phyloP scores from a whole-genome alignment of 2,113 vertebrate genomes.

The Pelusios castaneus region DNA sequence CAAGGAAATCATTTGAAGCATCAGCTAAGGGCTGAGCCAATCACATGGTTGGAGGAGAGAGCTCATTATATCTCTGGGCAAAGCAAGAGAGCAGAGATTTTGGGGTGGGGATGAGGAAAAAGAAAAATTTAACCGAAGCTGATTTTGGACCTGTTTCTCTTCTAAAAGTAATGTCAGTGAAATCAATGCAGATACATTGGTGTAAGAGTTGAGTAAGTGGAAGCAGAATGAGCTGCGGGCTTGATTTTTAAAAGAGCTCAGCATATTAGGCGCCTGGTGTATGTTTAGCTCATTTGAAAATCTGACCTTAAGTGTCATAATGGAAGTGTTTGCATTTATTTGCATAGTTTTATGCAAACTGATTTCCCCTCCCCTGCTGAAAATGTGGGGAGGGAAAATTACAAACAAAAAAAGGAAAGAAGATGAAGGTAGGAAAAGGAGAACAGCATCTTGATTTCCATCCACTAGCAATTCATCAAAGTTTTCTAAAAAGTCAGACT shows the following conservation, averaged over 20 bases:
- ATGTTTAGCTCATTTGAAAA: neutral
- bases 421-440: neutral
- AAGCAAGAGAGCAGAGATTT: neutral
- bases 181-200: neutral
- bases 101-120: neutral
- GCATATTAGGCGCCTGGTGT: neutral
- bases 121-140: neutral
- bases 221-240: neutral
- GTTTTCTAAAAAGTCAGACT: neutral
- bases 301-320: rapidly evolving
- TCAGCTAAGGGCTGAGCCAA: neutral
- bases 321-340: neutral
- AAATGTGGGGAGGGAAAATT: neutral
- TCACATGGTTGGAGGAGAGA: neutral
- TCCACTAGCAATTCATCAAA: neutral
- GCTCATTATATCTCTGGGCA: rapidly evolving
- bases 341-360: neutral
- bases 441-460: neutral
- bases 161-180: neutral
- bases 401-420: neutral
- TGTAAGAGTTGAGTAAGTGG: neutral
- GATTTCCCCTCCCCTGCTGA: neutral
- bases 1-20: constrained; percentile 24
- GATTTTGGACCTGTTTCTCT: neutral
- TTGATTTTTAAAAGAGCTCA: neutral